phyloP scores from a whole-genome alignment of 37 sponge, comb jelly and placozoan genomes.

The Agelas oroides region DNA sequence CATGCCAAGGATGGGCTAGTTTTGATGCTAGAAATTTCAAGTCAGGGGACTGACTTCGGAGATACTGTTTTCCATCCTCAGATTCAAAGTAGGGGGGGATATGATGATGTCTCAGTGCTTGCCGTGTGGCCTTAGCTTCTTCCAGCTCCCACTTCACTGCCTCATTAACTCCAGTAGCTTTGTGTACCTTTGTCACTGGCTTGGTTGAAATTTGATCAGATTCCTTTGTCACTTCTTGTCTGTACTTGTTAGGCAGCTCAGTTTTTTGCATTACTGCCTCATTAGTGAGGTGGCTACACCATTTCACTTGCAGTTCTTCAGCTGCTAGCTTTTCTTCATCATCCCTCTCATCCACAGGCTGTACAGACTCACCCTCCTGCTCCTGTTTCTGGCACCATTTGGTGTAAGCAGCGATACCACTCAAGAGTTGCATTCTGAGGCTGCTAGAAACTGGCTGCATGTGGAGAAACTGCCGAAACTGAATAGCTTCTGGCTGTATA shows the following conservation, averaged over 20 bases:
- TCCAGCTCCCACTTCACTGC: constrained; percentile 22
- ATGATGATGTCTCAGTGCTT: constrained; percentile 41
- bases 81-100: constrained; percentile 82
- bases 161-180: no score
- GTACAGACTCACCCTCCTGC: constrained; percentile 1
- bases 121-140: constrained; percentile 48
- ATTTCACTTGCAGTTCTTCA: neutral
- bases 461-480: constrained; percentile 55
- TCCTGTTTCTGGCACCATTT: constrained; percentile 37
- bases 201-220: neutral
- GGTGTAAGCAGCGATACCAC: constrained; percentile 37
- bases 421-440: neutral
- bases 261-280: neutral
- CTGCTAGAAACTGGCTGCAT: neutral
- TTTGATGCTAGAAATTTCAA: constrained; percentile 36
- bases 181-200: no score
- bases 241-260: neutral
- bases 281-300: neutral
- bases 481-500: constrained; percentile 24
- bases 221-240: neutral
- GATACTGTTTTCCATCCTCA: constrained; percentile 54
- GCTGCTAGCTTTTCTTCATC: constrained; percentile 41
- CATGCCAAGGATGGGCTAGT: constrained; percentile 23
- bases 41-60: constrained; percentile 42
- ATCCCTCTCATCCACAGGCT: constrained; percentile 25